Base-by-base conservation (phyloP, 2,113 vertebrate species). In the Leiothrix lutea region DNA sequence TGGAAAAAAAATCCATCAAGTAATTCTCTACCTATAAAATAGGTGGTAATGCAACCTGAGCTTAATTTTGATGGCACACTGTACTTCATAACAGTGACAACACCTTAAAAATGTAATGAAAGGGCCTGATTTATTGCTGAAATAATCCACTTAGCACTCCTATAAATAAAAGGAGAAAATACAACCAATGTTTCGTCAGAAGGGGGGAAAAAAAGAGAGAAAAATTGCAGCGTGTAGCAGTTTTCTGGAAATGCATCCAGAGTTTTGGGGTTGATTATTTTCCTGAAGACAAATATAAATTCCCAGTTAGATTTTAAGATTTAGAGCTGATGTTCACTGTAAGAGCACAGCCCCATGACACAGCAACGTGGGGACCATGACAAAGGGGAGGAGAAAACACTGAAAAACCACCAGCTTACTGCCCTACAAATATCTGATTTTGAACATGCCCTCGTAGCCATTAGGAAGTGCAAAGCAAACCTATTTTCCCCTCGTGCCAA, bases 121-220 rank as follows among this genome's bases (percentile, higher is more conserved):
- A 92, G 83, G 82, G n/a, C 23, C 71, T 96, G 96, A 97, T 97
- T 96, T 96, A 97, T 92, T 79, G 72, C 95, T 57, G 95, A 92
- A 96, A 96, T 97, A 97, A 96, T 96, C 96, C 90, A 96, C 95
- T 96, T 95, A 97, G 95, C 93, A 90, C 88, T 96, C 82, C 90
- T 93, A 97, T 96, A 97, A 97, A 97, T 97, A 97, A 97, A 95
- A 62, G 92, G 88, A 93, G 88, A 88, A 97, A 97, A 96, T 97
- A 96, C 95, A 96, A 96, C 92, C 90, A 61, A 64, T 79, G 92
- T 90, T 96, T 96, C 4, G 3, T 81, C 51, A 86, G 88, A 74
- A 16, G 44, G 4, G 14, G 9, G 22, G 42, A 8, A 8, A 4
- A 47, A 69, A 57, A 38, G 42, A 53, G 69, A 87, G 78, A 78